Percentiles rank a stretch among this genome's conserved stretches.
phyloP scores from a whole-genome alignment of 2,888 invertebrate genomes.

The Cheilosia scutellata region DNA sequence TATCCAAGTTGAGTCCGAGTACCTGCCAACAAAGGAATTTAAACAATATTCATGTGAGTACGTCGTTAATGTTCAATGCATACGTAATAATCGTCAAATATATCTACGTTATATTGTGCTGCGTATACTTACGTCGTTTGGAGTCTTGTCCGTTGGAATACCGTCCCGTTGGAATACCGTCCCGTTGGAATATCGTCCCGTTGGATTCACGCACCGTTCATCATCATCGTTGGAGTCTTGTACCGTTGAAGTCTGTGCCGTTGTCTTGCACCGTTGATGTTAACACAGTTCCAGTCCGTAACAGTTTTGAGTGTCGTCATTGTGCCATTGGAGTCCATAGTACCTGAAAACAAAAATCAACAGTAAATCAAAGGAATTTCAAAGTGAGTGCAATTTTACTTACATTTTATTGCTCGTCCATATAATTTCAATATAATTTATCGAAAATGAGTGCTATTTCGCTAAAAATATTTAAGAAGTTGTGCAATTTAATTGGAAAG shows the following conservation, averaged over 20 bases:
- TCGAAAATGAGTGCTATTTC: neutral
- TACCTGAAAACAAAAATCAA: conserved; percentile 7
- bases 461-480: conserved; percentile 1
- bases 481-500: neutral
- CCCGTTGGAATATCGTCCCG: neutral
- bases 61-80: no score
- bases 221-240: neutral
- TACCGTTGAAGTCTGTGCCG: no score
- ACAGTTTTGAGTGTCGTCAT: neutral
- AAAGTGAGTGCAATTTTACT: conserved; percentile 16
- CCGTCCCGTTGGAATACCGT: conserved; percentile 16
- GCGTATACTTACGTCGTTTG: neutral
- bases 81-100: no score
- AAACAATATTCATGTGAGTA: no score
- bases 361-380: neutral
- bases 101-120: no score
- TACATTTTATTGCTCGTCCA: neutral
- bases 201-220: neutral
- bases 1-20: no score
- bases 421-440: neutral
- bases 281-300: no score
- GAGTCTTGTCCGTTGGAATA: neutral
- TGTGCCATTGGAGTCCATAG: neutral
- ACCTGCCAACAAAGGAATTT: no score
- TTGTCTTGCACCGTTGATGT: no score